Base-by-base conservation (phyloP, 2,113 vertebrate species). In the Sturnus vulgaris region DNA sequence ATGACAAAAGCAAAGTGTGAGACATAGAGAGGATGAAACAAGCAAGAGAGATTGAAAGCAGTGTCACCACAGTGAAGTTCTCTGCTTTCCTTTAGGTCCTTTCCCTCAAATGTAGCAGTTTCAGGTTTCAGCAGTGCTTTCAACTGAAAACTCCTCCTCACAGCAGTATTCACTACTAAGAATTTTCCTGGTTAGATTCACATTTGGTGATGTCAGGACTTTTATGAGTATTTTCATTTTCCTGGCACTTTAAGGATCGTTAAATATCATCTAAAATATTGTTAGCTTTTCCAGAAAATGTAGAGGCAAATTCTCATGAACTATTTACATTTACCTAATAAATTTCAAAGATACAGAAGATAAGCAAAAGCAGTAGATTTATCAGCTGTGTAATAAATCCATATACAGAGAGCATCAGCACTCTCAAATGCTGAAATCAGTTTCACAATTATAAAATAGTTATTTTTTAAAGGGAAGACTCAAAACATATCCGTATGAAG, bases 11-110 rank as follows among this genome's bases (percentile, higher is more conserved):
- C 49, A n/a, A 93, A 88, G 6, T 22, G 30, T 39, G 49, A 63
- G 24, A n/a, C 28, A 31, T 40, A n/a, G 25, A 65, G 16, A 69
- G 7, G 18, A 65, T 57, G 9, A 4, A 92, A 28, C 0, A 0
- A 73, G 39, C 15, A 71, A 46, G 44, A 77, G 33, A 63, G 24
- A 22, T 5, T 50, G 52, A 33, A 80, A 63, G 15, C 27, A 37
- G 17, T 24, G 27, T 66, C 52, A 60, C 27, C 6, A 2, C 21
- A n/a, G 13, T 11, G 46, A 63, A 63, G 42, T 42, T 80, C 21
- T 57, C 50, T 71, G 60, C 35, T 80, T 88, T 86, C 44, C 33
- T 37, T 66, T 27, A 68, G 15, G n/a, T 90, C 21, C 21, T 83
- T 70, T 78, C 52, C 24, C 47, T 63, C 49, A 68, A 47, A 47